Percentiles rank a stretch among this genome's conserved stretches.
phyloP scores from a whole-genome alignment of 2,113 vertebrate genomes.

The Mus pahari region DNA sequence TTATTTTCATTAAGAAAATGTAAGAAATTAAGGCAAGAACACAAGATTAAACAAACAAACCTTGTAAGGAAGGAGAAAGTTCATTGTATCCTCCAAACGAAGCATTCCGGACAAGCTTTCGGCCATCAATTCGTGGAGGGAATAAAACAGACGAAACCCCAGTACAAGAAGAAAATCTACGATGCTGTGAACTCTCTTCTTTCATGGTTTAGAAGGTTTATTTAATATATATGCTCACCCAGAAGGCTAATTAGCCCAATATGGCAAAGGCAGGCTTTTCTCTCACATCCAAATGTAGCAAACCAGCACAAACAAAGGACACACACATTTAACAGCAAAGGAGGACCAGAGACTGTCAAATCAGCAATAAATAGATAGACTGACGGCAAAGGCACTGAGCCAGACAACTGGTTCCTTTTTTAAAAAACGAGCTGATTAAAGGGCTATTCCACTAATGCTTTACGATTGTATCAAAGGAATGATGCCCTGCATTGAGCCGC shows the following conservation, averaged over 20 bases:
- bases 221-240: constrained; percentile 83
- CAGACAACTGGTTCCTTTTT: constrained; percentile 53
- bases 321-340: constrained; percentile 84
- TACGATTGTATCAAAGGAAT: constrained; percentile 47
- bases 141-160: constrained; percentile 89
- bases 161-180: constrained; percentile 95
- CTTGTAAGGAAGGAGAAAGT: constrained; percentile 93
- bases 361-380: constrained; percentile 84
- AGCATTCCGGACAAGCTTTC: constrained; percentile 97
- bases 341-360: constrained; percentile 82
- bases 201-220: constrained; percentile 92
- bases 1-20: constrained; percentile 59
- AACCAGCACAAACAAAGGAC: constrained; percentile 86
- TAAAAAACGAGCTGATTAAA: constrained; percentile 63
- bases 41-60: constrained; percentile 88
- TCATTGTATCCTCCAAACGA: constrained; percentile 98
- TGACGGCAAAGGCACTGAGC: constrained; percentile 66
- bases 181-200: constrained; percentile 92
- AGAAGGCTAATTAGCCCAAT: constrained; percentile 87
- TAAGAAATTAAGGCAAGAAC: constrained; percentile 76
- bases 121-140: constrained; percentile 92
- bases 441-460: constrained; percentile 53
- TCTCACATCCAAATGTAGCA: constrained; percentile 86
- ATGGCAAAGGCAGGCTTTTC: constrained; percentile 86
- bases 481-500: constrained; percentile 11